Evolutionary conservation across 2,888 invertebrate genomes (phyloP).

Genomic region (Pyrocoelia pectoralis): DNA sequence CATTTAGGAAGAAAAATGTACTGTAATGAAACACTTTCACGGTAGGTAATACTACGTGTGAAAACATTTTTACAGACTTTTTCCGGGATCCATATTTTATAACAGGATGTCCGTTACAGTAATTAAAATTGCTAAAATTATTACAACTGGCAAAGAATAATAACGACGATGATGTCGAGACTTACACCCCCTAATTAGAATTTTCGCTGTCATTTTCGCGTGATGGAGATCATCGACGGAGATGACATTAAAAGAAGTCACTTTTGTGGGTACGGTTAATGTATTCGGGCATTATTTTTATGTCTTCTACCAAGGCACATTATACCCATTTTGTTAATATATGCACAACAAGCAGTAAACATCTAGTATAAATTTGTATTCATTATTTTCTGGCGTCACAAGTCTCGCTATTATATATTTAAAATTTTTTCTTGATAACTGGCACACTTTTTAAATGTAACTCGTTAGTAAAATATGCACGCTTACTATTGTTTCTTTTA

Average conservation of each 20-base stretch:
- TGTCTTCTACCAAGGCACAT: constrained; percentile 21
- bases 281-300: constrained; percentile 29
- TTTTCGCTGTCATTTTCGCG: constrained; percentile 19
- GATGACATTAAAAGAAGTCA: constrained; percentile 19
- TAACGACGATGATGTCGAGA: constrained; percentile 3
- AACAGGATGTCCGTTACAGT: constrained; percentile 38
- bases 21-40: constrained; percentile 29
- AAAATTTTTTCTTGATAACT: constrained; percentile 33
- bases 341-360: constrained; percentile 33
- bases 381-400: constrained; percentile 33
- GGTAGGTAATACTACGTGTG: constrained; percentile 33
- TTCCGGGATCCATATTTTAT: constrained; percentile 37
- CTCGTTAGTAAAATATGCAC: constrained; percentile 35
- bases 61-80: constrained; percentile 35
- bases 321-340: constrained; percentile 31
- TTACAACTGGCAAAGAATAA: constrained; percentile 26
- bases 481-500: constrained; percentile 36
- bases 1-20: constrained; percentile 30
- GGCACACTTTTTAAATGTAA: constrained; percentile 35
- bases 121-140: constrained; percentile 36
- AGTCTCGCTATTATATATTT: constrained; percentile 31
- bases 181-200: constrained; percentile 23
- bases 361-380: constrained; percentile 36
- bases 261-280: constrained; percentile 12
- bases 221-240: constrained; percentile 14